These are phyloP conservation scores for Strigamia maritima DNA, from an alignment of 2,888 invertebrate genomes.

Conservation along the genomic window DNA sequence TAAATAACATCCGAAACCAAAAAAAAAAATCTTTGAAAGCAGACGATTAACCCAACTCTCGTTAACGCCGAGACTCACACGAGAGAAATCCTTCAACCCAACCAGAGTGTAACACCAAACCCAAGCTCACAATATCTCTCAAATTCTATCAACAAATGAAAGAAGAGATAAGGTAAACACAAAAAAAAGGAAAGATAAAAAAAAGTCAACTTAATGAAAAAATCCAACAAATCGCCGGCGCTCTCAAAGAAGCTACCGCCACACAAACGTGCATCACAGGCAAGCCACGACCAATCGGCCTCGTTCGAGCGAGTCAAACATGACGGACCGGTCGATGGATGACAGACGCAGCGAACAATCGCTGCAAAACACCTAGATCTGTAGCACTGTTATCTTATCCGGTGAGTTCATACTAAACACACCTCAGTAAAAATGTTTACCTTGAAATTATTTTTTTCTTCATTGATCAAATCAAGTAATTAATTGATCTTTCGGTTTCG, in stretches of 20 bases:
- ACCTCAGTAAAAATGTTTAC: background rate
- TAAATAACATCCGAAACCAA: no score
- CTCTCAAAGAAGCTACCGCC: background rate
- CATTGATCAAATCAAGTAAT: no score
- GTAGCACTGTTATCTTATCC: background rate
- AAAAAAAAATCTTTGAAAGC: background rate
- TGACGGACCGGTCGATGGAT: slow-evolving; percentile 7
- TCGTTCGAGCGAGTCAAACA: background rate
- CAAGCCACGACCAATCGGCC: background rate
- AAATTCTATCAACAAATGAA: background rate
- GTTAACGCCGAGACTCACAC: background rate
- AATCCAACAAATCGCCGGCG: background rate
- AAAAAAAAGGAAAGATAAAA: background rate
- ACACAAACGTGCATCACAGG: background rate
- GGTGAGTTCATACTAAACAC: background rate
- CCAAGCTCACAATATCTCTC: background rate
- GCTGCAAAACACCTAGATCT: background rate
- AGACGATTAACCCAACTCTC: background rate
- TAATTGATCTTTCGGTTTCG: no score
- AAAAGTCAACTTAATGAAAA: background rate
- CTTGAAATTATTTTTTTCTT: no score
- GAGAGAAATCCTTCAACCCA: background rate
- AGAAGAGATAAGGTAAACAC: background rate
- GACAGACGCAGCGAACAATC: background rate
- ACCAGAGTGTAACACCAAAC: background rate